These are phyloP conservation scores for Falco novaeseelandiae DNA, from an alignment of 2,797 vertebrate genomes.

Conservation along the genomic window DNA sequence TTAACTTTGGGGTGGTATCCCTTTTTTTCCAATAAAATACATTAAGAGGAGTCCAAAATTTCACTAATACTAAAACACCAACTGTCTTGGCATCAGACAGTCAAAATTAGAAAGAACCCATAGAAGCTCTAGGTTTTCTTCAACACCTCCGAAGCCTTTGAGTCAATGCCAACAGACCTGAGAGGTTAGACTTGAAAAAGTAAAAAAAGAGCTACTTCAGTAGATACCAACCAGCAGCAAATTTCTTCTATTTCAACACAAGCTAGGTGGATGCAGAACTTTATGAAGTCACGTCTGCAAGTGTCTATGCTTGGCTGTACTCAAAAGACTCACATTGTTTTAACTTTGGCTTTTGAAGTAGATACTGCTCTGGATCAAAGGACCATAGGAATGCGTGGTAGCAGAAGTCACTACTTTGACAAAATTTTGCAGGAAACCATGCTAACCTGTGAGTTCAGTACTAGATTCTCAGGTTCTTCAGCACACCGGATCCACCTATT, in stretches of 20 bases:
- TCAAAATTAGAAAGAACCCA: background rate
- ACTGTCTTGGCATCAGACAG: background rate
- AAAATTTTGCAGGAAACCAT: slow-evolving; percentile 1
- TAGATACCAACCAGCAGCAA: background rate
- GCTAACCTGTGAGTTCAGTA: background rate
- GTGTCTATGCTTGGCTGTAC: background rate
- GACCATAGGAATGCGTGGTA: background rate
- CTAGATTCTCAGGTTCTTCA: background rate
- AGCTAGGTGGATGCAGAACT: background rate
- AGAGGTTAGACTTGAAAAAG: background rate
- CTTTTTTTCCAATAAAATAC: background rate
- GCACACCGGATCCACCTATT: background rate
- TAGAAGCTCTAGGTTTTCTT: background rate
- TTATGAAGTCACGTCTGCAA: background rate
- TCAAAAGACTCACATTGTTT: background rate
- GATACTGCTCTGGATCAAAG: background rate
- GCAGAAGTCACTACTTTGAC: background rate
- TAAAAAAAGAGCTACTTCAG: background rate
- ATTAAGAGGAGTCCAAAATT: background rate
- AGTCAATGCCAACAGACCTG: background rate
- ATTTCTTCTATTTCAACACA: background rate
- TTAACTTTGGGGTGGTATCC: background rate
- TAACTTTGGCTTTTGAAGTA: background rate
- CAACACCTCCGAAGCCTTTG: background rate
- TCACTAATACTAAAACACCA: background rate